phyloP scores from a whole-genome alignment of 2,797 vertebrate species.

The Chromobotia macracanthus region DNA sequence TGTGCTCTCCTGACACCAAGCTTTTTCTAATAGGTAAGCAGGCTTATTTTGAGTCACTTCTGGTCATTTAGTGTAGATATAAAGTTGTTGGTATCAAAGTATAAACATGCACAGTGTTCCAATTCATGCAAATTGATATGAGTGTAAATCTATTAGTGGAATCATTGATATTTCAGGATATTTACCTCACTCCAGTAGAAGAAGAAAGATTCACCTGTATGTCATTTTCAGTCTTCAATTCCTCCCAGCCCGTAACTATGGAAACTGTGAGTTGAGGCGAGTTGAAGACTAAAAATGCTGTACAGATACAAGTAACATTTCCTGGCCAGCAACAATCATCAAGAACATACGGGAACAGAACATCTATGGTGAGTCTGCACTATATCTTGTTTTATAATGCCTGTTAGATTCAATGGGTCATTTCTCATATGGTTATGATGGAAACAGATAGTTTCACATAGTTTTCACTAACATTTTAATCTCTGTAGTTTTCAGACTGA shows the following conservation, averaged over 20 bases:
- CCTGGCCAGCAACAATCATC: slow-evolving; percentile 50
- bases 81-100: neutral
- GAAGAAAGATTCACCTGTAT: slow-evolving; percentile 72
- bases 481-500: neutral
- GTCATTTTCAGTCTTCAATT: slow-evolving; percentile 88
- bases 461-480: neutral
- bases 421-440: too few relatives aligned
- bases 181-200: slow-evolving; percentile 25
- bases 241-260: slow-evolving; percentile 83
- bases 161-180: slow-evolving; percentile 29
- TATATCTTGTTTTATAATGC: neutral
- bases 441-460: too few relatives aligned
- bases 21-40: too few relatives aligned
- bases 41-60: neutral
- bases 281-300: slow-evolving; percentile 87
- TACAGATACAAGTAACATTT: slow-evolving; percentile 76
- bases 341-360: neutral
- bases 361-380: slow-evolving; percentile 32
- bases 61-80: too few relatives aligned
- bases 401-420: neutral
- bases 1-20: neutral
- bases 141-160: slow-evolving; percentile 1
- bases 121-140: neutral
- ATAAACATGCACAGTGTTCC: neutral
- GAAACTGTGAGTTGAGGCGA: slow-evolving; percentile 84